These are phyloP conservation scores for Upupa epops DNA, from an alignment of 2,113 vertebrate genomes.

Conservation along the genomic window DNA sequence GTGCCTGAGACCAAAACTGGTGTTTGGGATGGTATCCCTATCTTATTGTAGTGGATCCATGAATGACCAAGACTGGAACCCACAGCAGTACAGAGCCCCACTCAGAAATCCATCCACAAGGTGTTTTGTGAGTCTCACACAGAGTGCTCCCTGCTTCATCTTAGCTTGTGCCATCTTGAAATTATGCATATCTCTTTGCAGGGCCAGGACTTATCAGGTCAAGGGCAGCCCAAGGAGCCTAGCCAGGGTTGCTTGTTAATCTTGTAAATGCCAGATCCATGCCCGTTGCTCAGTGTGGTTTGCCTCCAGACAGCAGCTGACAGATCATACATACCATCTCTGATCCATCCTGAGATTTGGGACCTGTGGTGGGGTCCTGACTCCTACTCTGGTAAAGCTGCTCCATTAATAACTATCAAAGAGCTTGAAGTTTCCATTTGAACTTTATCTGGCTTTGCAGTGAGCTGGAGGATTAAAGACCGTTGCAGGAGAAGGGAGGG, in stretches of 20 bases:
- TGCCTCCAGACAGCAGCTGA: constrained; percentile 46
- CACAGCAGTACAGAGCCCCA: not conserved
- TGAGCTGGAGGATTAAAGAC: constrained; percentile 43
- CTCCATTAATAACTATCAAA: constrained; percentile 68
- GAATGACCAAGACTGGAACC: not conserved
- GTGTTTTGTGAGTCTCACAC: not conserved
- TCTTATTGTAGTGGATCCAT: not conserved
- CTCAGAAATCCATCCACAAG: not conserved
- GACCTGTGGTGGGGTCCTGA: not conserved
- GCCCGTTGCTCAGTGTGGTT: not conserved
- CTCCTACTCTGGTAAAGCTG: constrained; percentile 41
- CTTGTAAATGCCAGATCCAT: constrained; percentile 18
- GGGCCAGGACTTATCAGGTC: not conserved
- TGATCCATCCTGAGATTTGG: not conserved
- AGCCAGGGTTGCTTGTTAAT: not conserved
- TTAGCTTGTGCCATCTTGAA: not conserved
- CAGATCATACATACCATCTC: not conserved
- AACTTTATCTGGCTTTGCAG: constrained; percentile 67
- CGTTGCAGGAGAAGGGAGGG: not conserved
- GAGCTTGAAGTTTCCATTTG: constrained; percentile 55
- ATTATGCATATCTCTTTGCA: not conserved
- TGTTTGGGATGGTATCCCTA: not conserved
- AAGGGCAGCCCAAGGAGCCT: constrained; percentile 19
- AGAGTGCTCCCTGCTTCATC: not conserved
- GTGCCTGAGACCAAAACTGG: not conserved